These are phyloP conservation scores for Melanerpes formicivorus DNA, from an alignment of 2,113 vertebrate genomes.

Conservation along the genomic window DNA sequence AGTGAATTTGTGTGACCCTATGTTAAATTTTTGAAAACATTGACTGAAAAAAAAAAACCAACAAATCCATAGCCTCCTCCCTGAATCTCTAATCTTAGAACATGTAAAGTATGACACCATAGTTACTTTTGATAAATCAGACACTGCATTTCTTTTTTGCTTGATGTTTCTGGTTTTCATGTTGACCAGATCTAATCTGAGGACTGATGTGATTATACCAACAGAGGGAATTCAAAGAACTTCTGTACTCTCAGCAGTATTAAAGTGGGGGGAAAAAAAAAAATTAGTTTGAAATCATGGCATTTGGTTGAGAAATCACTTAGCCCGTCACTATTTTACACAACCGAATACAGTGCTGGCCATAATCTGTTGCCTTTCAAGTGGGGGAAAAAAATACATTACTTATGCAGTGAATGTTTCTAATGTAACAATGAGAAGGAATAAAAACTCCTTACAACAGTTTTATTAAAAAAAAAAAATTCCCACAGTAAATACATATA, in stretches of 20 bases:
- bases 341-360: conserved; percentile 62
- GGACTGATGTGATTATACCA: not conserved
- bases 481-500: conserved; percentile 89
- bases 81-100: not conserved
- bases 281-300: not conserved
- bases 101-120: not conserved
- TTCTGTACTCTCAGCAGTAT: not conserved
- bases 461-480: conserved; percentile 90
- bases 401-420: conserved; percentile 83
- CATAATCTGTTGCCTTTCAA: conserved; percentile 79
- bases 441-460: conserved; percentile 83
- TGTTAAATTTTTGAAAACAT: not conserved
- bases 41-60: not conserved
- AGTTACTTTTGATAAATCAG: not conserved
- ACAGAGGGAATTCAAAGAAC: not conserved
- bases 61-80: not conserved
- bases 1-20: not conserved
- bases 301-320: conserved; percentile 59
- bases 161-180: not conserved
- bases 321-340: conserved; percentile 45
- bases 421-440: conserved; percentile 83
- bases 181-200: not conserved
- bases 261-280: not conserved
- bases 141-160: not conserved
- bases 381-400: conserved; percentile 79